Evolutionary conservation across 2,113 vertebrate species (phyloP), one percentile per base, ranked within the genome.

Genomic region (Tretioscincus oriximinensis): DNA sequence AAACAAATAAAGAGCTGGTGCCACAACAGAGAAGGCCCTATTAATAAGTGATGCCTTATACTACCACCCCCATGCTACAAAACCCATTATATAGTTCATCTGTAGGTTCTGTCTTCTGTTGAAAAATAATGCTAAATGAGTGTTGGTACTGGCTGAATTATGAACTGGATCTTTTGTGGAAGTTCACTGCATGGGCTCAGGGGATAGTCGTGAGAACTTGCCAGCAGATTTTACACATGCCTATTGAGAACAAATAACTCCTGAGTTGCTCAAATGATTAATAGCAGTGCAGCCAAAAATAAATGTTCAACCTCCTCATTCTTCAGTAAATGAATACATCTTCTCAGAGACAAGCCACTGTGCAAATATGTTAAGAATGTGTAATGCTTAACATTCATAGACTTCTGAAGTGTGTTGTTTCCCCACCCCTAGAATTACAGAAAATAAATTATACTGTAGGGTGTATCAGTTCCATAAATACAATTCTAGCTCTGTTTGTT

Each of bases 241-340:
- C 29, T 76, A 24, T 45, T 66, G 28, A 76, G 78, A 64, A 31
- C 73, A 76, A 69, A 80, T 49, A 66, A 80, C 78, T 76, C 20
- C 60, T 20, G 29, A 28, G 29, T 66, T 71, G 47, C 60, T 76
- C 64, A 58, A 35, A 71, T 64, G 73, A 68, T 76, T 80, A 76
- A 80, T 72, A 24, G 60, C 35, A 66, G 67, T 24, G 35, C 28
- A 76, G 68, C 73, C 73, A 81, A 76, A 71, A 74, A 63, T 29
- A 67, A 9, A 7, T 1, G 41, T 67, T 61, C 69, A 51, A 49
- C 51, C 51, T 58, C 29, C 78, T 71, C 78, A 70, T 72, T 71
- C 73, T 81, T 76, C 60, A 72, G 60, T 72, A 65, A 77, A 84
- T 81, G 78, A 77, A 77, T 81, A 41, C 35, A 77, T 81, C 83